phyloP scores from a whole-genome alignment of 2,888 invertebrate species.

The Mesorhabditis belari region DNA sequence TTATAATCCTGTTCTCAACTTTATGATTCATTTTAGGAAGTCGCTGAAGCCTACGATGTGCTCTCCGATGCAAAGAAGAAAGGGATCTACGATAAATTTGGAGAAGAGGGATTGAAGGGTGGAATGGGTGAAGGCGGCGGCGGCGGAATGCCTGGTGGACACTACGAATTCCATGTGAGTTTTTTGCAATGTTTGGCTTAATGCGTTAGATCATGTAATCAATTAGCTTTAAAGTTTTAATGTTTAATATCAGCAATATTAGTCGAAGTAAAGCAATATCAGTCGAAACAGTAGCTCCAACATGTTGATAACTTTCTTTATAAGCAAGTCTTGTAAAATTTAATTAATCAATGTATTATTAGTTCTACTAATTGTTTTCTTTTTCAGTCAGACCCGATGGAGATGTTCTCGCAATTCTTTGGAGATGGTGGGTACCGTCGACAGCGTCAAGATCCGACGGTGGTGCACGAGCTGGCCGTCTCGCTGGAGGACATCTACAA shows the following conservation, averaged over 20 bases:
- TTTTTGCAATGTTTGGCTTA: no score
- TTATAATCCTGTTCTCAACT: not conserved
- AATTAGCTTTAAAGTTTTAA: no score
- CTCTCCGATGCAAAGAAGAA: slow-evolving; percentile 83
- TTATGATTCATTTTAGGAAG: slow-evolving; percentile 60
- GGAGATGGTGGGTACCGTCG: slow-evolving; percentile 64
- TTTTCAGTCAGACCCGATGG: slow-evolving; percentile 88
- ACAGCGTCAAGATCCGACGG: slow-evolving; percentile 43
- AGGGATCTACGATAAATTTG: slow-evolving; percentile 80
- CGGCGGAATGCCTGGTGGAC: slow-evolving; percentile 24
- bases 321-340: no score
- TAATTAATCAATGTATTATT: slow-evolving; percentile 8
- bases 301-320: no score
- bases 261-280: no score
- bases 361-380: not conserved
- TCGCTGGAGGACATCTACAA: slow-evolving; percentile 79
- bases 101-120: slow-evolving; percentile 82
- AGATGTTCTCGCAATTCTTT: slow-evolving; percentile 95
- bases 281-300: no score
- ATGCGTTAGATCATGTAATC: no score
- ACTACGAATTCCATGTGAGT: slow-evolving; percentile 25
- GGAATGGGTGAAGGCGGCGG: slow-evolving; percentile 37
- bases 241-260: no score
- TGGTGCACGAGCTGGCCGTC: slow-evolving; percentile 45
- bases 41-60: slow-evolving; percentile 96